Conservation (phyloP, 2,113 vertebrate genomes). For the Dunckerocampus dactyliophorus region DNA sequence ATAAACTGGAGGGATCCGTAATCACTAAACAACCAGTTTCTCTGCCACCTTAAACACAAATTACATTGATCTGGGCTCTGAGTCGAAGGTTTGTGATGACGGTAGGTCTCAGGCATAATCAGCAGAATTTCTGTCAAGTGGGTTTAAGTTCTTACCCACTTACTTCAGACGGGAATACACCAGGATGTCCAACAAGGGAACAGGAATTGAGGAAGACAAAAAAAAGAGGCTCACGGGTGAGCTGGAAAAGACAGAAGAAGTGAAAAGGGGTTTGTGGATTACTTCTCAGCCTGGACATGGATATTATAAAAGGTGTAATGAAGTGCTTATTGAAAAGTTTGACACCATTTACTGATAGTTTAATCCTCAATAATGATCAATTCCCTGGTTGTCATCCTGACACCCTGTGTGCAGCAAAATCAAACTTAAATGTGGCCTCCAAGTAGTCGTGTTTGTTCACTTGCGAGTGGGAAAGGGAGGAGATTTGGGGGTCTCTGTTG, state of each 20-base stretch:
- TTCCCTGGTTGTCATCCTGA: conserved; percentile 11
- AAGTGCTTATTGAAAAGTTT: no score
- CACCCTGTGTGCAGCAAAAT: conserved; percentile 13
- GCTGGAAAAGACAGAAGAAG: no score
- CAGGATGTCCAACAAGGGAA: no score
- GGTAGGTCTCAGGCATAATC: conserved; percentile 41
- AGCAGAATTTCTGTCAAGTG: conserved; percentile 4
- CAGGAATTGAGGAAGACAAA: no score
- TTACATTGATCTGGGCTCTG: conserved; percentile 38
- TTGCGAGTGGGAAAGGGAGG: conserved; percentile 27
- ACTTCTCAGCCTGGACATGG: no score
- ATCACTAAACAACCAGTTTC: conserved; percentile 57
- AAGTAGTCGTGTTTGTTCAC: conserved; percentile 47
- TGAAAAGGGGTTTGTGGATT: no score
- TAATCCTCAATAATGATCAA: not conserved
- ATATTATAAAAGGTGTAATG: no score
- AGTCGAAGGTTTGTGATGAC: conserved; percentile 43
- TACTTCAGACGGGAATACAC: no score
- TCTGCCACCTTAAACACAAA: conserved; percentile 41
- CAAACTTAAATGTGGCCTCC: conserved; percentile 18
- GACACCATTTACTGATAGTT: no score
- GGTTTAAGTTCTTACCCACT: no score
- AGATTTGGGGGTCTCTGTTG: conserved; percentile 38
- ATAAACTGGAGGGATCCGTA: conserved; percentile 26
- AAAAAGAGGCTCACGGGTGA: no score